Base-by-base conservation (phyloP, 1,140 invertebrate genomes). In the Anoplolepis gracilipes region DNA sequence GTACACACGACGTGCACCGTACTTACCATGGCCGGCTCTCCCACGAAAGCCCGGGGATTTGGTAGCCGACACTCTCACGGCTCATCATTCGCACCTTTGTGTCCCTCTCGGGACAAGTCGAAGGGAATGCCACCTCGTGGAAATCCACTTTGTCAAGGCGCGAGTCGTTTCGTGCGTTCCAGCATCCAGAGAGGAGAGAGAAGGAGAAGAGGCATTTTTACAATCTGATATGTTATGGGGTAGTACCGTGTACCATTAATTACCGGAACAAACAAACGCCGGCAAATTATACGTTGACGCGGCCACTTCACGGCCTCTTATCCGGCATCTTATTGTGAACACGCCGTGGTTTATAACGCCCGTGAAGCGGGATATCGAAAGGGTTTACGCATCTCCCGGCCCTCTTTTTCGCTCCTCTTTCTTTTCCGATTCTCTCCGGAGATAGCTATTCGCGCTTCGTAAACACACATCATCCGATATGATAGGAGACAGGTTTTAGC, bases 81-180 rank as follows among this genome's bases (percentile, higher is more conserved):
- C 67, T 78, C 86, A 55, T 88, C 84, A 67, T 76, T 88, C 70
- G 76, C 84, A 72, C 87, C 87, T 77, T 76, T 22, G 53, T 61
- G 30, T 30, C 70, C 10, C 19, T 30, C 39, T 25, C 30, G 11
- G 30, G 19, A n/a, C n/a, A n/a, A n/a, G n/a, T n/a, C n/a, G n/a
- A 25, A 57, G 59, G 42, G 61, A 19, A 49, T 49, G 19, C 46
- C 49, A 25, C 30, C 78, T 36, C 55, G 69, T 88, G 84, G 72
- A 89, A 88, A 86, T 88, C 70, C 84, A 88, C 76, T 89, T 86
- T 89, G 88, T 88, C 87, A 88, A 86, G 79, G n/a, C 76, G 61
- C 46, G 65, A 88, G 22, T 65, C 36, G 65, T 49, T 75, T 25
- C 22, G 33, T 2, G 59, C n/a, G 49, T 28, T 42, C 46, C 5